These are phyloP conservation scores for Drosophila nasuta DNA, from an alignment of 1,140 invertebrate genomes.

Conservation along the genomic window DNA sequence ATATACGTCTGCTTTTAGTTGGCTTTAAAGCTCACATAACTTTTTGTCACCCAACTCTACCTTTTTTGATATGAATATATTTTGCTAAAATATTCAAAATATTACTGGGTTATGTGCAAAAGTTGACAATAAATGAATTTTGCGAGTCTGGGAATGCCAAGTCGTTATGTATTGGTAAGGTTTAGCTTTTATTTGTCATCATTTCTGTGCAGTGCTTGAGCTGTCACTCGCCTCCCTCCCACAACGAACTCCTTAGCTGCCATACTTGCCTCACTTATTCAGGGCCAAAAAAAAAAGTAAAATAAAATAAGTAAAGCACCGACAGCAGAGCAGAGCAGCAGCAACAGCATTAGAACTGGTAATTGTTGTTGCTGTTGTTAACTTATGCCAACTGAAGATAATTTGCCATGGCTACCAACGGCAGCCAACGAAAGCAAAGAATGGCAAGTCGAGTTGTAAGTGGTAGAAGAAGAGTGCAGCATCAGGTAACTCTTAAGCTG, in stretches of 20 bases:
- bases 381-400: slow-evolving; percentile 80
- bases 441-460: slow-evolving; percentile 34
- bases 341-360: slow-evolving; percentile 31
- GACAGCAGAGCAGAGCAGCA: slow-evolving; percentile 15
- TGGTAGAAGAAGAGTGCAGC: slow-evolving; percentile 28
- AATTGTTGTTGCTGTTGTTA: slow-evolving; percentile 55
- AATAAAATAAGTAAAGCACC: slow-evolving; percentile 61
- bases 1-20: too few species aligned
- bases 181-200: slow-evolving; percentile 71
- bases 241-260: background rate
- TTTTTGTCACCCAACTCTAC: too few species aligned
- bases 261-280: slow-evolving; percentile 30
- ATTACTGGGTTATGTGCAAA: background rate
- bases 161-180: slow-evolving; percentile 43
- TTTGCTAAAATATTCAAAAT: slow-evolving; percentile 8
- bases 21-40: too few species aligned
- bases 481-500: slow-evolving; percentile 78
- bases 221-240: background rate
- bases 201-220: slow-evolving; percentile 20
- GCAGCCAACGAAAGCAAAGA: slow-evolving; percentile 61
- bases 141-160: slow-evolving; percentile 21
- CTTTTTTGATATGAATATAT: background rate
- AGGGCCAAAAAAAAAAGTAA: slow-evolving; percentile 43
- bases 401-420: slow-evolving; percentile 76
- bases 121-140: slow-evolving; percentile 12